Evolutionary conservation across 2,797 vertebrate genomes (phyloP), one percentile per base, ranked within the genome.

Genomic region (Triplophysa yarkandensis): DNA sequence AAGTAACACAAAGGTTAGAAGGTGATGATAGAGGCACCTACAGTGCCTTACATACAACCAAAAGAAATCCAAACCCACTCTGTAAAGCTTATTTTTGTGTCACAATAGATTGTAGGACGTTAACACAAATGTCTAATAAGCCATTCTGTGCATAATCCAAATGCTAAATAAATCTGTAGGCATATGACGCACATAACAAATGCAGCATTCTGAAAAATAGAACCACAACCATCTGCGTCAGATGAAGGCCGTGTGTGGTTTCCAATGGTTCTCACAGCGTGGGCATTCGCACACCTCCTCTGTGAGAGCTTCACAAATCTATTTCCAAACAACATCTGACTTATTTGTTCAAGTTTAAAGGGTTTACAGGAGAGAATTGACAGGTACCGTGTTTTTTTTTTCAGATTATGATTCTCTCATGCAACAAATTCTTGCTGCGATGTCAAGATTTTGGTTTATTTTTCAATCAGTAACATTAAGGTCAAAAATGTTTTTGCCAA

Each of bases 151-250:
- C 25, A 25, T 25, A 54, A 4, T 52, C 11, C 50, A 23, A 6
- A 23, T 64, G 19, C 52, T 23, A 23, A 64, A 57, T 34, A 17
- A 23, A 25, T 30, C 43, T 27, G 69, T 50, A 19, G 55, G 19
- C n/a, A 11, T 54, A 34, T 64, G 71, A 73, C 71, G 71, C 48
- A 73, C n/a, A 21, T 39, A 21, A 25, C 9, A 25, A 57, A 73
- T 43, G 55, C n/a, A 1, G 3, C 36, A 43, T 54, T 43, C 61
- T 65, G 48, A 54, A 19, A 58, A 71, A 17, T 17, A 21, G 17
- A 25, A 46, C 21, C 60, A 11, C 46, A 17, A 21, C 70, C 70
- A 73, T 73, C 48, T 73, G 70, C 60, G 60, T 73, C 70, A 73
- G 28, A 36, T 63, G 16, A 17, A 27, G 2, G 25, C 27, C 13